These are phyloP conservation scores for Danaus chrysippus DNA, from an alignment of 2,888 invertebrate species.

Conservation along the genomic window DNA sequence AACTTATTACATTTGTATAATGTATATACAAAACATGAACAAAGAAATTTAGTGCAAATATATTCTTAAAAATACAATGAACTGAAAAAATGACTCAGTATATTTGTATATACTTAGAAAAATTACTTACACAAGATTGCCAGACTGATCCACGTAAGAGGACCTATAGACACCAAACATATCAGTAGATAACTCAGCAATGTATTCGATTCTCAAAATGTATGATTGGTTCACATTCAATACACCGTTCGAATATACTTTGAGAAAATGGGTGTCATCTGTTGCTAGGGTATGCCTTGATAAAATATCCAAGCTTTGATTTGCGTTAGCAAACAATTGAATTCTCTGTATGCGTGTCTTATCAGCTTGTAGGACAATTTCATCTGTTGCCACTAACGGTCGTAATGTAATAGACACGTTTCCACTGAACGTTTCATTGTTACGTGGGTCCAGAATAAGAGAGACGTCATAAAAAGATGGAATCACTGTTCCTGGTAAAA, in stretches of 20 bases:
- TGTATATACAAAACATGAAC: no score
- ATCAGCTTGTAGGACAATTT: constrained; percentile 70
- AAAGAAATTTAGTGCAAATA: no score
- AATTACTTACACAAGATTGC: constrained; percentile 52
- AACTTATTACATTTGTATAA: no score
- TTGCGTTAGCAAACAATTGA: constrained; percentile 38
- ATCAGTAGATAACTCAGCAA: constrained; percentile 76
- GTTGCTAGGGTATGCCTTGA: constrained; percentile 37
- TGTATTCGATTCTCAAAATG: constrained; percentile 75
- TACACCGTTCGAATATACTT: constrained; percentile 53
- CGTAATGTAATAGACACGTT: constrained; percentile 61
- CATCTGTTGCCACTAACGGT: constrained; percentile 43
- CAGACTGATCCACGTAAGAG: constrained; percentile 55
- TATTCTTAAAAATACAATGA: no score
- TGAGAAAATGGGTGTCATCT: constrained; percentile 71
- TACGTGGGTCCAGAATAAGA: constrained; percentile 66
- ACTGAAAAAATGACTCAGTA: background rate
- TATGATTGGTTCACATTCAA: constrained; percentile 61
- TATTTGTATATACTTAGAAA: background rate
- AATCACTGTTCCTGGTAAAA: constrained; percentile 72
- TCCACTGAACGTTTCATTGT: constrained; percentile 62
- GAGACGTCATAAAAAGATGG: constrained; percentile 76
- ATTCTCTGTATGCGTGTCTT: constrained; percentile 53
- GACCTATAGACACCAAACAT: constrained; percentile 83
- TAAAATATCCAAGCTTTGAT: constrained; percentile 37